phyloP scores from a whole-genome alignment of 2,113 vertebrate species.

The Addax nasomaculatus region DNA sequence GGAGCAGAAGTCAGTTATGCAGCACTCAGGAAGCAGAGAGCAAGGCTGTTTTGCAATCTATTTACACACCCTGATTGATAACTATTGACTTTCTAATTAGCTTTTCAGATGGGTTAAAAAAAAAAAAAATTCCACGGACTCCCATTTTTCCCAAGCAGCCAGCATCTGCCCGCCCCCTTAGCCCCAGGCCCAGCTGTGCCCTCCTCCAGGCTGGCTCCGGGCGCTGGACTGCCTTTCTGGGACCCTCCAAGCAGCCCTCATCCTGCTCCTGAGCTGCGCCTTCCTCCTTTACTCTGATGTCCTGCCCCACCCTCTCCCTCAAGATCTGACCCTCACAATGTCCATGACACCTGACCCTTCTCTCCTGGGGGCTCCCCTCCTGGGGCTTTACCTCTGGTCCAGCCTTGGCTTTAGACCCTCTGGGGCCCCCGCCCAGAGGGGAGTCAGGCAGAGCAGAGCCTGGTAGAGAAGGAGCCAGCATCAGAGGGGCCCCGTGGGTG shows the following conservation, averaged over 20 bases:
- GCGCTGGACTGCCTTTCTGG: background rate
- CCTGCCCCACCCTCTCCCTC: rapidly evolving
- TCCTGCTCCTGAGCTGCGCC: rapidly evolving
- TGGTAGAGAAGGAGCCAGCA: rapidly evolving
- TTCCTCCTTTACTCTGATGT: rapidly evolving
- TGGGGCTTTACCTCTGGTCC: rapidly evolving
- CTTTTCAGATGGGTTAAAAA: background rate
- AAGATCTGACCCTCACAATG: rapidly evolving
- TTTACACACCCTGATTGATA: background rate
- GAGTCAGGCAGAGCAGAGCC: background rate
- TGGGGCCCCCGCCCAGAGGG: rapidly evolving
- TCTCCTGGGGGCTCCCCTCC: background rate
- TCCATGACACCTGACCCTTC: rapidly evolving
- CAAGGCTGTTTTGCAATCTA: background rate
- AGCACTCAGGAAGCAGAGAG: background rate
- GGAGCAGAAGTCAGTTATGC: background rate
- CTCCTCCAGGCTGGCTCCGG: background rate
- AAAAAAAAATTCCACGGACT: background rate
- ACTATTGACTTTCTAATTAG: slow-evolving; percentile 21
- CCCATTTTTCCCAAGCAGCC: background rate
- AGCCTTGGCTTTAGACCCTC: background rate
- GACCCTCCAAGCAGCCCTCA: rapidly evolving
- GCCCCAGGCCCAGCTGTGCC: rapidly evolving
- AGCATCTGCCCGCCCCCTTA: background rate
- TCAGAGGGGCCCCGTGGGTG: rapidly evolving